Evolutionary conservation across 2,888 invertebrate genomes (phyloP).

Genomic region (Diadegma fenestrale): DNA sequence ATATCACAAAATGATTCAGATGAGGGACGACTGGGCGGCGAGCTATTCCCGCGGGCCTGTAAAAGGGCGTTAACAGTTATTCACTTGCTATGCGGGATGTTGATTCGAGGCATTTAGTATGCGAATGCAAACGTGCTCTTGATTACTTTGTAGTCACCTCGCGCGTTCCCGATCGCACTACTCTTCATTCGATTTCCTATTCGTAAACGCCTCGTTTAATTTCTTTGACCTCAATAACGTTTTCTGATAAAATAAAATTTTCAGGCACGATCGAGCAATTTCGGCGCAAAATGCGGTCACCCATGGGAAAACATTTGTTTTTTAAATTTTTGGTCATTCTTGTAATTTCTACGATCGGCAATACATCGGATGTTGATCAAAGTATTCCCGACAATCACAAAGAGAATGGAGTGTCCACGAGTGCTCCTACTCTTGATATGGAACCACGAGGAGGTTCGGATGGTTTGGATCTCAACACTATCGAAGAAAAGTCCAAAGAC

Average conservation of each 20-base stretch:
- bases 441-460: constrained; percentile 69
- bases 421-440: constrained; percentile 64
- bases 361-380: constrained; percentile 36
- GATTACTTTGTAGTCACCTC: constrained; percentile 69
- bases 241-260: constrained; percentile 31
- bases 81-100: constrained; percentile 75
- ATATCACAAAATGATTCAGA: neutral
- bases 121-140: constrained; percentile 67
- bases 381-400: constrained; percentile 64
- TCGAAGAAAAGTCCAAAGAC: constrained; percentile 47
- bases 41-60: constrained; percentile 8
- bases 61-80: constrained; percentile 77
- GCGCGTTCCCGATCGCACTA: constrained; percentile 63
- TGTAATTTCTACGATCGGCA: constrained; percentile 35
- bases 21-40: neutral
- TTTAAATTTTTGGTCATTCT: constrained; percentile 31
- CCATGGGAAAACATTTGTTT: constrained; percentile 20
- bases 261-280: constrained; percentile 23
- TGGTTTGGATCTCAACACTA: constrained; percentile 56
- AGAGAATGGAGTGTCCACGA: constrained; percentile 37
- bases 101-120: constrained; percentile 71
- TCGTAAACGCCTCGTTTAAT: constrained; percentile 34
- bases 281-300: constrained; percentile 21
- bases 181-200: constrained; percentile 46
- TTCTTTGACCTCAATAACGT: constrained; percentile 51